Base-by-base conservation (phyloP, 2,797 vertebrate genomes). In the Argentina silus region DNA sequence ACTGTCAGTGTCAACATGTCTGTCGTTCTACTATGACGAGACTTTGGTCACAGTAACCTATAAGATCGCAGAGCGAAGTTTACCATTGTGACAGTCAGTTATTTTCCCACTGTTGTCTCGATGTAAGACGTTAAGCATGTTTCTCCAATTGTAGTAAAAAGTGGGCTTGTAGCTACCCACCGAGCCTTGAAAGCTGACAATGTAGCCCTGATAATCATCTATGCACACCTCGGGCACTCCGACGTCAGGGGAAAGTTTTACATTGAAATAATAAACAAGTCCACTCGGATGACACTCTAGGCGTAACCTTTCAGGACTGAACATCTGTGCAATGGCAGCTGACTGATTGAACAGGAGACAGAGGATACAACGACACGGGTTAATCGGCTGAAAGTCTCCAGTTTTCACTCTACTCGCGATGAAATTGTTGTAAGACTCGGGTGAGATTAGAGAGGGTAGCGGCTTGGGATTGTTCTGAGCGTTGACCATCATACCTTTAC, bases 161-260 rank as follows among this genome's bases (percentile, higher is more conserved):
- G 42, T 47, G 5, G 42, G 63, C 63, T 65, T 45, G 62, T 65
- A 65, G 9, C 62, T 65, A 65, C 62, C 62, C 42, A 65, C 62
- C 3, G 44, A 65, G 43, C 62, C 62, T 65, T 65, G 15, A 17
- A 65, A 65, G 63, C 47, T 48, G 42, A 65, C 63, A 21, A 65
- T 15, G 17, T 65, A 65, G 12, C 17, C 43, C 47, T 47, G 63
- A 48, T 48, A 44, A 1, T 21, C 3, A 9, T 65, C 63, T 12
- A 65, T 65, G 63, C 43, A 11, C 63, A 65, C 63, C 63, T 65
- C 63, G 0, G 44, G n/a, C 1, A 65, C 7, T 7, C 63, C 63
- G 15, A 65, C 43, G 12, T 65, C 63, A 45, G 42, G 43, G 17
- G 44, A 65, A 1, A 65, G 63, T 48, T 65, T 65, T 7, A 65